Conservation (phyloP, 1,140 invertebrate genomes). For the Drosophila ercepeae region DNA sequence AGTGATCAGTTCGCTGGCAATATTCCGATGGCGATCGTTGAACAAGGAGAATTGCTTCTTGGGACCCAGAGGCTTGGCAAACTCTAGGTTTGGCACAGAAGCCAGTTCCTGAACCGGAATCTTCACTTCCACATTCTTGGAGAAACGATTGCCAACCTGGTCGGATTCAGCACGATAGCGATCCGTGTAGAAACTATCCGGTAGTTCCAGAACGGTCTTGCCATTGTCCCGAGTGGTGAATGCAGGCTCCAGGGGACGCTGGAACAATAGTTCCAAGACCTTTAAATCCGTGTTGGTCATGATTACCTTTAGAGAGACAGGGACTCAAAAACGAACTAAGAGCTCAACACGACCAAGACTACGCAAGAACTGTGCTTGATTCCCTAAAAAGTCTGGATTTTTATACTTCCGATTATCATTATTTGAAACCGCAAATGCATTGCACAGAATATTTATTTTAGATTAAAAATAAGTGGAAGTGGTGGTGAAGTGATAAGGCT, state of each 20-base stretch:
- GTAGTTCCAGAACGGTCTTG: slow-evolving; percentile 86
- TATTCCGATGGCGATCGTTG: slow-evolving; percentile 85
- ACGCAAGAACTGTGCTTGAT: slow-evolving; percentile 10
- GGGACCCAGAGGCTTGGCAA: slow-evolving; percentile 47
- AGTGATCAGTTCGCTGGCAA: slow-evolving; percentile 85
- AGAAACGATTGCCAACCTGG: slow-evolving; percentile 85
- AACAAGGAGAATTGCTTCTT: slow-evolving; percentile 86
- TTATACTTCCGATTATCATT: not conserved
- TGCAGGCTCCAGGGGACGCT: slow-evolving; percentile 87
- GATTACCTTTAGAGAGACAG: not conserved
- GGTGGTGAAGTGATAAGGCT: slow-evolving; percentile 4
- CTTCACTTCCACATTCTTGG: slow-evolving; percentile 83
- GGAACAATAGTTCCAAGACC: slow-evolving; percentile 85
- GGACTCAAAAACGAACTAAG: not conserved
- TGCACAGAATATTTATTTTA: not conserved
- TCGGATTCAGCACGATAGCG: slow-evolving; percentile 67
- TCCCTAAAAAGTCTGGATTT: not conserved
- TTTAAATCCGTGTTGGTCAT: slow-evolving; percentile 69
- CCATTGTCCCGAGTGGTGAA: slow-evolving; percentile 87
- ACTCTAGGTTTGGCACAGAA: slow-evolving; percentile 64
- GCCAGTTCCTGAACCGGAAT: slow-evolving; percentile 84
- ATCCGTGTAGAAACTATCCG: slow-evolving; percentile 83
- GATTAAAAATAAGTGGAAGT: not conserved
- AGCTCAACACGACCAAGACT: not conserved
- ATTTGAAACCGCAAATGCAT: slow-evolving; percentile 19